Base-by-base conservation (phyloP, 2,888 invertebrate species). In the Ormyrus rosae region DNA sequence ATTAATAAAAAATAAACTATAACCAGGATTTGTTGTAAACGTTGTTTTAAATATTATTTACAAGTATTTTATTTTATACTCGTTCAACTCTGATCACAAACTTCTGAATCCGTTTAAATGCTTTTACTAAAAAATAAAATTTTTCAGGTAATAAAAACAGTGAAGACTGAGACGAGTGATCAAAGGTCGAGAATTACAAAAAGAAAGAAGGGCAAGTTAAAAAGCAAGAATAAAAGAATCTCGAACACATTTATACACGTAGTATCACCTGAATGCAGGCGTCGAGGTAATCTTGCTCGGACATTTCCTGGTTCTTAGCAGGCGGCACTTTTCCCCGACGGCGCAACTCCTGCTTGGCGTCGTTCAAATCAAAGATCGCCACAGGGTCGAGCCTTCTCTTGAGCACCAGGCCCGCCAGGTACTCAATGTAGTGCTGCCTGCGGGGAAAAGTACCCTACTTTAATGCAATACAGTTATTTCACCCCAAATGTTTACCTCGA, bases 401-500 rank as follows among this genome's bases (percentile, higher is more conserved):
- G 91, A 96, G 96, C 92, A 98, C 96, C 91, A 95, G 93, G 87
- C 94, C 94, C 90, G 97, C 97, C 93, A 99, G 94, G 93, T 98
- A 98, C 93, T 98, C 98, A 91, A 97, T 95, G 94, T 97, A 98
- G 93, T 98, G 98, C 90, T 94, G 92, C 94, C 98, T 98, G 93
- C 89, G 92, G 90, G 90, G 90, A 88, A 91, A 90, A 80, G 80
- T 65, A 61, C 78, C 77, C 69, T 69, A 64, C 80, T 78, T 72
- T 71, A 73, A 69, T 76, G 34, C 61, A 6, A 70, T 53, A 53
- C 56, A 72, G 65, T 34, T 34, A 34, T 34, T 34, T 34, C 34
- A 34, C 46, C 9, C 56, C 48, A 11, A 46, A 9, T 45, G 82
- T 84, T 90, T 92, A 93, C 93, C 92, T 93, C 90, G 82, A 91